These are phyloP conservation scores for Crotalus tigris DNA, from an alignment of 2,113 vertebrate species.

Conservation along the genomic window DNA sequence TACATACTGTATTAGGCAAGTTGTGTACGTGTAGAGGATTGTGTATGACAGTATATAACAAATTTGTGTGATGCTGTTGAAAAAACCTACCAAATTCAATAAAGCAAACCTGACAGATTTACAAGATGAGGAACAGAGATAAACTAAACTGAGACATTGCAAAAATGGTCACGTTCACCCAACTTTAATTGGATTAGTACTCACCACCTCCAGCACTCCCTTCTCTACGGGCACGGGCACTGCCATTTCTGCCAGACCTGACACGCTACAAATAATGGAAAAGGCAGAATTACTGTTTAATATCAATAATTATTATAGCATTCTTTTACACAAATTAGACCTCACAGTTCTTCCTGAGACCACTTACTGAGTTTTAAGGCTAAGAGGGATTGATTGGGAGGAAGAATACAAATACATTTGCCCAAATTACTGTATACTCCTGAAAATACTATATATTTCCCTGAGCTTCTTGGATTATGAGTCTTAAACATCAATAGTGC, in stretches of 20 bases:
- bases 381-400: neutral
- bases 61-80: neutral
- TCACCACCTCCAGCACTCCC: slow-evolving; percentile 83
- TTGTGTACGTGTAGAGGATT: neutral
- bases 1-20: neutral
- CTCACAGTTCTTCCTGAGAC: neutral
- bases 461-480: neutral
- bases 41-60: neutral
- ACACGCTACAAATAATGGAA: slow-evolving; percentile 71
- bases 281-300: neutral
- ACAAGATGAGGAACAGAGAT: neutral
- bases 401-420: neutral
- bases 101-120: neutral
- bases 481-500: neutral
- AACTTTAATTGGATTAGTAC: slow-evolving; percentile 47
- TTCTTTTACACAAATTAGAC: neutral
- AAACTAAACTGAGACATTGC: neutral
- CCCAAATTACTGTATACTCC: neutral
- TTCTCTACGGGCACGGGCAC: slow-evolving; percentile 78
- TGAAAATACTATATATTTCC: neutral
- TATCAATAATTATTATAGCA: neutral
- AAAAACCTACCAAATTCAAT: neutral
- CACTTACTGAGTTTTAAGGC: neutral
- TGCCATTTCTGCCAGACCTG: slow-evolving; percentile 86
- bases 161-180: neutral